phyloP scores from a whole-genome alignment of 2,888 invertebrate species.

The Galerucella calmariensis region DNA sequence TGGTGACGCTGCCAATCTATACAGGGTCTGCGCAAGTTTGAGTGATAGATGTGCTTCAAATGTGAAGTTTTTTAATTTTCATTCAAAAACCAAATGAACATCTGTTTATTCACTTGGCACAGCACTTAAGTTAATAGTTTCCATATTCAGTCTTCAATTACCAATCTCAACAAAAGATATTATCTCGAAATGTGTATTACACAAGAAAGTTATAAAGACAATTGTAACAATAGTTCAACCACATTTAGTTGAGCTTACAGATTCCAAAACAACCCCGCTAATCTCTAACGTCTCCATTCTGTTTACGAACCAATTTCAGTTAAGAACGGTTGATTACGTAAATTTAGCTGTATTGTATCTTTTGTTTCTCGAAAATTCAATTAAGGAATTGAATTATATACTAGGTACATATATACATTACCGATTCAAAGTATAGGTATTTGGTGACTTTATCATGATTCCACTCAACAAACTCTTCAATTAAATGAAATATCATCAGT shows the following conservation, averaged over 20 bases:
- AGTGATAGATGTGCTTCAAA: no score
- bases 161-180: neutral
- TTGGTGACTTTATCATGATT: neutral
- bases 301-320: constrained; percentile 8
- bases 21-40: no score
- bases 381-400: neutral
- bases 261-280: constrained; percentile 9
- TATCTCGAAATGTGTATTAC: neutral
- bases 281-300: constrained; percentile 11
- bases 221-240: neutral
- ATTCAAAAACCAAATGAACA: no score
- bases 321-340: neutral
- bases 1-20: no score
- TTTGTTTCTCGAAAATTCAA: constrained; percentile 6
- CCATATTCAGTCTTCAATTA: neutral
- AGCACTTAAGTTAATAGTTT: neutral
- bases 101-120: no score
- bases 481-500: no score
- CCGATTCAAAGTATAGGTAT: neutral
- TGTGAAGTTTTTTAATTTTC: no score
- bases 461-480: no score
- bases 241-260: neutral
- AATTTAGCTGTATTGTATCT: constrained; percentile 3
- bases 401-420: neutral
- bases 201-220: constrained; percentile 5